Percentiles rank a stretch among this genome's conserved stretches.
These are phyloP conservation scores for Chionodraco myersi DNA, from an alignment of 2,113 vertebrate genomes.

Conservation along the genomic window DNA sequence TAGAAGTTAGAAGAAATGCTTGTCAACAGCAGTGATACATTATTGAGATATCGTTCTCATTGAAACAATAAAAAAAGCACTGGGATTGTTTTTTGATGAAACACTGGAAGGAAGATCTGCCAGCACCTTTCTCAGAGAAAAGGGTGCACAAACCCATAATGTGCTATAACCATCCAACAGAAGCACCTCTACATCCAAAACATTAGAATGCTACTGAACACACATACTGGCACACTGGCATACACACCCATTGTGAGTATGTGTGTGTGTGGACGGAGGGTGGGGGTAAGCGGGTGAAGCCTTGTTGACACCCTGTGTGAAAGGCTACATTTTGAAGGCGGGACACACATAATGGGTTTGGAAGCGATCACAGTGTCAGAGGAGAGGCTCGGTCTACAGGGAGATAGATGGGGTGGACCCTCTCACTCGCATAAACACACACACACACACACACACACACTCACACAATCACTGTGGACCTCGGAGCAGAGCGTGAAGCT, in stretches of 20 bases:
- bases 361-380: conserved; percentile 41
- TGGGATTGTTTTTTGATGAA: too few relatives aligned
- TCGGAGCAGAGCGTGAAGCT: conserved; percentile 31
- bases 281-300: conserved; percentile 8
- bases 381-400: conserved; percentile 21
- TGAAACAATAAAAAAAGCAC: too few relatives aligned
- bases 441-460: not conserved
- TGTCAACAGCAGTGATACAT: too few relatives aligned
- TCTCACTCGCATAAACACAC: conserved; percentile 28
- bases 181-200: conserved; percentile 15
- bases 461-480: conserved; percentile 39
- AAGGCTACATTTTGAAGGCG: conserved; percentile 56
- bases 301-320: conserved; percentile 21
- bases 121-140: too few relatives aligned
- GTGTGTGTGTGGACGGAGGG: not conserved
- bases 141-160: not conserved
- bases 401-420: conserved; percentile 21
- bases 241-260: conserved; percentile 7
- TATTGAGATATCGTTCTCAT: too few relatives aligned
- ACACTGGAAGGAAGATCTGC: too few relatives aligned
- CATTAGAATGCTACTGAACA: conserved; percentile 8
- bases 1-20: too few relatives aligned
- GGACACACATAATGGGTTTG: conserved; percentile 47
- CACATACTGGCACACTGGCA: not conserved
- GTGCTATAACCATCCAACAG: conserved; percentile 22